Evolutionary conservation across 1,140 invertebrate species (phyloP).

Genomic region (Trichomalopsis sarcophagae): DNA sequence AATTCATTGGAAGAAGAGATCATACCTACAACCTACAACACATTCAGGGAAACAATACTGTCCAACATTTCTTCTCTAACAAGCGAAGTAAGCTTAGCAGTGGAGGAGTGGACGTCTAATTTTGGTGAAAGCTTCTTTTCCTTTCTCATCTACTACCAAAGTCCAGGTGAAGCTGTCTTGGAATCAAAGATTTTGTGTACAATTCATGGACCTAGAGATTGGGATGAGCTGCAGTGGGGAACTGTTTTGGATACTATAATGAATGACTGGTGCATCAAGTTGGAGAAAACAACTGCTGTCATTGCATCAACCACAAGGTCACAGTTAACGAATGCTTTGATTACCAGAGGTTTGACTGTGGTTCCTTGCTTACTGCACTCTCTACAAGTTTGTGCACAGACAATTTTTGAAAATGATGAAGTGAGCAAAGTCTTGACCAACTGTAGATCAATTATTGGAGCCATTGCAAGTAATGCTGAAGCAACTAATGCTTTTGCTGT

Average conservation of each 20-base stretch:
- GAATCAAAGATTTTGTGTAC: constrained; percentile 70
- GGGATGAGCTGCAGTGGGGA: constrained; percentile 70
- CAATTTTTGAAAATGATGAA: constrained; percentile 71
- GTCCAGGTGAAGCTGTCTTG: constrained; percentile 62
- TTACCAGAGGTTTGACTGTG: constrained; percentile 65
- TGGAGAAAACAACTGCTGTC: constrained; percentile 72
- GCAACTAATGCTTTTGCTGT: constrained; percentile 65
- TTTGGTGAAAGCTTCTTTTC: constrained; percentile 72
- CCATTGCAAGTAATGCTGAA: constrained; percentile 66
- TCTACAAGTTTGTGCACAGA: constrained; percentile 73
- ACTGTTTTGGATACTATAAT: constrained; percentile 68
- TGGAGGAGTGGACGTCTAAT: constrained; percentile 75
- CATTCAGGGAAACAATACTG: constrained; percentile 68
- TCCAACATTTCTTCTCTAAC: constrained; percentile 62
- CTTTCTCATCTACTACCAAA: constrained; percentile 73
- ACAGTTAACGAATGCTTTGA: constrained; percentile 68
- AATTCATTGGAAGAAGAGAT: constrained; percentile 74
- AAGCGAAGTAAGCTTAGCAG: constrained; percentile 70
- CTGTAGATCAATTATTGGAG: constrained; percentile 71
- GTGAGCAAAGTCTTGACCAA: constrained; percentile 70
- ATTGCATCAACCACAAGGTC: constrained; percentile 69
- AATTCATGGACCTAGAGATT: constrained; percentile 66
- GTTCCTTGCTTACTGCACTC: constrained; percentile 74
- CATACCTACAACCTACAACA: constrained; percentile 74
- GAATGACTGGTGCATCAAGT: constrained; percentile 71